phyloP scores from a whole-genome alignment of 2,888 invertebrate genomes.

The Apomyelois bistriatella region DNA sequence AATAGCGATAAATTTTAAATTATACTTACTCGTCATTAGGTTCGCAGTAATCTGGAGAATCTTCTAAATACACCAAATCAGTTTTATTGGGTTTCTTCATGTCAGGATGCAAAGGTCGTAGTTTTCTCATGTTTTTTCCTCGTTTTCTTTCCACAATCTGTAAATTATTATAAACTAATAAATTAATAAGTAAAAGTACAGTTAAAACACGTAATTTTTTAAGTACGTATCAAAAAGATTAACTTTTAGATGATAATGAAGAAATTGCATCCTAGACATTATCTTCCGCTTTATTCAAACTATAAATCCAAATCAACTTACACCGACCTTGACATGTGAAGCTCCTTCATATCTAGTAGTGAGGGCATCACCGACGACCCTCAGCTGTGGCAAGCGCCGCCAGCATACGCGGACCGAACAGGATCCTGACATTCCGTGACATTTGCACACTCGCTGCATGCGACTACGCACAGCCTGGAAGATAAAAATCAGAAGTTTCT shows the following conservation, averaged over 20 bases:
- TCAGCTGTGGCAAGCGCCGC: constrained; percentile 89
- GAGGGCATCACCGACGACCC: constrained; percentile 87
- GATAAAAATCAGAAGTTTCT: neutral
- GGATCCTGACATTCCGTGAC: constrained; percentile 96
- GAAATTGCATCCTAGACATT: no score
- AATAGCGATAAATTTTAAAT: neutral
- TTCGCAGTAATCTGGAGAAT: constrained; percentile 95
- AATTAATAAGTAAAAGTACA: no score
- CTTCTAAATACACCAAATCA: constrained; percentile 93
- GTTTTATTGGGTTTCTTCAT: constrained; percentile 93
- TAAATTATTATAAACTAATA: neutral
- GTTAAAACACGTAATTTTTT: no score
- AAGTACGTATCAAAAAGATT: no score
- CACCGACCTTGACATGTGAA: constrained; percentile 84
- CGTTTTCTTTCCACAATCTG: constrained; percentile 83
- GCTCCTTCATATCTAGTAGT: constrained; percentile 92
- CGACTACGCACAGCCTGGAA: constrained; percentile 83
- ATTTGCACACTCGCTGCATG: constrained; percentile 94
- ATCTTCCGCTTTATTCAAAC: no score
- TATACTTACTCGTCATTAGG: constrained; percentile 87
- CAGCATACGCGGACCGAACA: constrained; percentile 95
- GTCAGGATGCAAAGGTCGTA: constrained; percentile 86
- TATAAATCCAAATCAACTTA: neutral
- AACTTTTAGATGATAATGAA: no score
- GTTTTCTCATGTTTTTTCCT: constrained; percentile 83